phyloP scores from a whole-genome alignment of 35 echinoderm and acorn worm species.

The Ophioderma brevispina region DNA sequence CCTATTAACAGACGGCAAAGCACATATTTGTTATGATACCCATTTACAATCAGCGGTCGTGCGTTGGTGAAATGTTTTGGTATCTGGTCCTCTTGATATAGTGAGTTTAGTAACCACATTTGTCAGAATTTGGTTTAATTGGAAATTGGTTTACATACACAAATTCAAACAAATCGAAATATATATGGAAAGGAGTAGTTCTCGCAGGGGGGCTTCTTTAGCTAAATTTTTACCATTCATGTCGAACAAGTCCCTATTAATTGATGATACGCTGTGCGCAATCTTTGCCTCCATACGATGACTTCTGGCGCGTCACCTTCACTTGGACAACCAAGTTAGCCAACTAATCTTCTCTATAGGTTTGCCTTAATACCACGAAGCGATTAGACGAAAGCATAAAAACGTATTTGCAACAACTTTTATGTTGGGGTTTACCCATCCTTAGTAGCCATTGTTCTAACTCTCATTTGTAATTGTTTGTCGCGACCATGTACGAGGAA shows the following conservation, averaged over 20 bases:
- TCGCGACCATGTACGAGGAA: too few relatives aligned
- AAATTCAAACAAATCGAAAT: not conserved
- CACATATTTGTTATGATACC: not conserved
- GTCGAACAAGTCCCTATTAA: not conserved
- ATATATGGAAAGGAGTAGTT: not conserved
- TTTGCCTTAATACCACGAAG: not conserved
- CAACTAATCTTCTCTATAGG: not conserved
- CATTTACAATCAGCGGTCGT: not conserved
- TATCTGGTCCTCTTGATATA: not conserved
- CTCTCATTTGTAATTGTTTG: too few relatives aligned
- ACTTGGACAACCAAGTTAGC: not conserved
- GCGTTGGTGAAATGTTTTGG: not conserved
- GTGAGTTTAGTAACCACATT: not conserved
- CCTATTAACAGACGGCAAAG: not conserved
- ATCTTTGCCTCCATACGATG: not conserved
- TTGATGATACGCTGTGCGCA: not conserved
- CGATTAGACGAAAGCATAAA: not conserved
- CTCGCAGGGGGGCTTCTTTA: not conserved
- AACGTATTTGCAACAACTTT: not conserved
- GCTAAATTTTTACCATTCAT: not conserved
- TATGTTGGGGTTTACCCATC: not conserved
- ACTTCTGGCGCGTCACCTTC: not conserved
- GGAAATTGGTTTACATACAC: not conserved
- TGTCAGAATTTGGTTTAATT: not conserved
- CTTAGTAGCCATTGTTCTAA: too few relatives aligned